Percentiles rank a stretch among this genome's conserved stretches.
These are phyloP conservation scores for Dromas ardeola DNA, from an alignment of 2,113 vertebrate species.

Conservation along the genomic window DNA sequence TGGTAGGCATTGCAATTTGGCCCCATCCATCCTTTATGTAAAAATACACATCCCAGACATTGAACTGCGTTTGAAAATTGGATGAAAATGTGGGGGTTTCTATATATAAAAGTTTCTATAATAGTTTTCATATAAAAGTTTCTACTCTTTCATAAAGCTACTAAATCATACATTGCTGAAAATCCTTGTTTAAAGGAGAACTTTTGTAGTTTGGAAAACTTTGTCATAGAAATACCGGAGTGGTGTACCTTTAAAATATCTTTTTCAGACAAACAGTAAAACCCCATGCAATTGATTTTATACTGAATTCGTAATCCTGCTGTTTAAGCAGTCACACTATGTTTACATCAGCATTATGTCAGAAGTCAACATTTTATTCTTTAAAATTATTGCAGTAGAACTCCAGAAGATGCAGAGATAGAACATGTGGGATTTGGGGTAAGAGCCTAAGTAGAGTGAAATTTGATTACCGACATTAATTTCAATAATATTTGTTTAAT, in stretches of 20 bases:
- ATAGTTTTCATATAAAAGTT: not conserved
- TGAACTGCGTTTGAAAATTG: not conserved
- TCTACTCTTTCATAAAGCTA: not conserved
- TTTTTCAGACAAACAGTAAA: not conserved
- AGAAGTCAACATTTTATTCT: not conserved
- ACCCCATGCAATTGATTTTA: not conserved
- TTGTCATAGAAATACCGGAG: not conserved
- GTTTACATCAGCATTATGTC: not conserved
- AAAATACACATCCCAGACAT: not conserved
- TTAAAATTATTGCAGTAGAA: not conserved
- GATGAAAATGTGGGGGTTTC: fast-evolving
- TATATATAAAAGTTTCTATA: not conserved
- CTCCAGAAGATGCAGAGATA: not conserved
- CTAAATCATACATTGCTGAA: not conserved
- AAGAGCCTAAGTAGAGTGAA: not conserved
- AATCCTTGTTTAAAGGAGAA: not conserved
- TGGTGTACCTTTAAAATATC: not conserved
- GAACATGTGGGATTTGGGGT: not conserved
- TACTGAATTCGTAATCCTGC: not conserved
- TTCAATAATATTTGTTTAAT: conserved; percentile 74
- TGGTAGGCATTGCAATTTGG: not conserved
- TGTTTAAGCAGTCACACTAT: not conserved
- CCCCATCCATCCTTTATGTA: not conserved
- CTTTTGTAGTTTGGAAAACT: not conserved
- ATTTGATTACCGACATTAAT: conserved; percentile 52